These are phyloP conservation scores for Turdus rufiventris DNA, from an alignment of 2,113 vertebrate species.

Conservation along the genomic window DNA sequence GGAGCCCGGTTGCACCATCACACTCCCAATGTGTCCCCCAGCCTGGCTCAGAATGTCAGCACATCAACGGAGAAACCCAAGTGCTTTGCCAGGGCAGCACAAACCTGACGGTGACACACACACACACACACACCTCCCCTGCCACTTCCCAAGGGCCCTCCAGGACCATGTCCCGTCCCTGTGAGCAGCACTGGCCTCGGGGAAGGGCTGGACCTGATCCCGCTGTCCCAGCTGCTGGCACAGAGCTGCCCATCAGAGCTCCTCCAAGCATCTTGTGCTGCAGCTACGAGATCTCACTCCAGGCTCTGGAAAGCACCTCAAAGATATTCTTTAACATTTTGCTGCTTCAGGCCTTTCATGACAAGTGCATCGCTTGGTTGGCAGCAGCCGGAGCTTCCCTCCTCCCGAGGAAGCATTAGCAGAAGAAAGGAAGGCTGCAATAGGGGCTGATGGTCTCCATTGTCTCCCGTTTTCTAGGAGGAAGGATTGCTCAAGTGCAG, in stretches of 20 bases:
- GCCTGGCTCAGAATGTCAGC: background rate
- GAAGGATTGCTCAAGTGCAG: background rate
- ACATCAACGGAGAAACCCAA: background rate
- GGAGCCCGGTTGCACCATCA: background rate
- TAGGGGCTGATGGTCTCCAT: background rate
- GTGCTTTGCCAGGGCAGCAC: background rate
- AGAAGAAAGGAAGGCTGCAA: background rate
- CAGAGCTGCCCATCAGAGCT: background rate
- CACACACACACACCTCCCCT: background rate
- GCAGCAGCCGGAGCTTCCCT: background rate
- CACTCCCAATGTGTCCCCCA: rapidly evolving
- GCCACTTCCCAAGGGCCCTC: background rate
- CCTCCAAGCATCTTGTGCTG: background rate
- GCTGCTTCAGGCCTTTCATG: background rate
- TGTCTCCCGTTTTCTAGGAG: background rate
- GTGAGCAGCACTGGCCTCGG: rapidly evolving
- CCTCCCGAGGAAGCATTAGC: background rate
- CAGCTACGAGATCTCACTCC: background rate
- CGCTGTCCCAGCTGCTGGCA: background rate
- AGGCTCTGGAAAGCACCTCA: background rate
- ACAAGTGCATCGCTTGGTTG: background rate
- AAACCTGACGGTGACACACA: background rate
- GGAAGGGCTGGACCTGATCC: background rate
- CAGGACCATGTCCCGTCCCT: background rate
- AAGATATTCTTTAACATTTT: background rate